Base-by-base conservation (phyloP, 2,888 invertebrate genomes). In the Watsonalla binaria region DNA sequence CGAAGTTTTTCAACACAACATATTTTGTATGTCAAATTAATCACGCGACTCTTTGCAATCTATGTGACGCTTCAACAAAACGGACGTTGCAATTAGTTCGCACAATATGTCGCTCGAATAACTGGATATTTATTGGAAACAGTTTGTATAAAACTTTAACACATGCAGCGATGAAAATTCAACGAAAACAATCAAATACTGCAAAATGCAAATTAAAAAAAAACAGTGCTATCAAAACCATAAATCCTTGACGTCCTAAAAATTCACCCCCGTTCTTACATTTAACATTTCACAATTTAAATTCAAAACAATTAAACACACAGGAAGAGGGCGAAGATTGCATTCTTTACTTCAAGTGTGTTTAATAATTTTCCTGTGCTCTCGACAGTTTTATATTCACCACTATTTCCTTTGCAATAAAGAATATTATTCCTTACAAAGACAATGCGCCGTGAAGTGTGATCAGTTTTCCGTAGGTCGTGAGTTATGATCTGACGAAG, bases 231-330 rank as follows among this genome's bases (percentile, higher is more conserved):
- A 34, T 52, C 34, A 55, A 52, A 48, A 55, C 49, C 58, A 60
- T 56, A 52, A 48, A 55, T 51, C 58, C 60, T 56, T 61, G 52
- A 47, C 51, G 51, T 55, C 71, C 77, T 81, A 74, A 79, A 77
- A 82, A 86, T 84, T 74, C 84, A 84, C 83, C 83, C 84, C 69
- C 37, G 59, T 63, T 74, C 73, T 75, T 66, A 65, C 68, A 76
- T 78, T 76, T 72, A 65, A 70, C 72, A 74, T 80, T 84, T 80
- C 72, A 65, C 74, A 80, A 78, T 79, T 81, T 76, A 72, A 84
- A 88, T 88, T 80, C 83, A 82, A 86, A 88, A 90, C 87, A 88
- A 89, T 90, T 86, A 86, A 86, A 81, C 72, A 74, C 79, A 76
- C 66, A 70, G 76, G 77, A 80, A 75, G 76, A 77, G 79, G 77